Base-by-base conservation (phyloP, 2,113 vertebrate species). In the Leptodactylus fuscus region DNA sequence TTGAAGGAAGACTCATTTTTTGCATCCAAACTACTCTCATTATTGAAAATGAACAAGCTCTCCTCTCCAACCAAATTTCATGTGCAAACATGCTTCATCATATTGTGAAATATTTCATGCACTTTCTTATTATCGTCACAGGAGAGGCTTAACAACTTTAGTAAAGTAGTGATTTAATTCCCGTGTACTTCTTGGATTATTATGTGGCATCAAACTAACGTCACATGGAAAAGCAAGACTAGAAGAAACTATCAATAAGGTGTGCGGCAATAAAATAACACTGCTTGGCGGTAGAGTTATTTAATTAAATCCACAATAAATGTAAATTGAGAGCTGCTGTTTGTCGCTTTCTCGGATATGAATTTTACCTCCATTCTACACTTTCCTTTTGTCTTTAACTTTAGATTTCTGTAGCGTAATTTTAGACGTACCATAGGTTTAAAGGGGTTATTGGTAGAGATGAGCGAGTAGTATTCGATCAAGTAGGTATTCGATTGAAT, bases 11-110 rank as follows among this genome's bases (percentile, higher is more conserved):
- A 58, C 32, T 79, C 51, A 79, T 60, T 79, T 81, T 82, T 70
- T 82, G 67, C 48, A 69, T 70, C 13, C 55, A 73, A 82, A 82
- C 80, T 70, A 69, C 60, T 69, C 62, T 69, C 62, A 81, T 81
- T 81, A 81, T 81, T 81, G 46, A 71, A 69, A 82, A 71, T 51
- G 48, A 82, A 73, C 65, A 48, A 55, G 60, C 58, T 48, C 48
- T 32, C 32, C 67, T 53, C 69, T 53, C 27, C 38, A 82, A 53
- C 62, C 9, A 69, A 73, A 73, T 49, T 73, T 69, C 67, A 71
- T 82, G 65, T 53, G 49, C 67, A 82, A 73, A 82, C 81, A 73
- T 71, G 67, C 69, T 73, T 81, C 55, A 41, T 82, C 67, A 55
- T 36, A 51, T 44, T 53, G 65, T 73, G 81, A 73, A 82, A 71